Evolutionary conservation across 1,140 invertebrate genomes (phyloP), one percentile per base, ranked within the genome.

Genomic region (Anthonomus grandis): DNA sequence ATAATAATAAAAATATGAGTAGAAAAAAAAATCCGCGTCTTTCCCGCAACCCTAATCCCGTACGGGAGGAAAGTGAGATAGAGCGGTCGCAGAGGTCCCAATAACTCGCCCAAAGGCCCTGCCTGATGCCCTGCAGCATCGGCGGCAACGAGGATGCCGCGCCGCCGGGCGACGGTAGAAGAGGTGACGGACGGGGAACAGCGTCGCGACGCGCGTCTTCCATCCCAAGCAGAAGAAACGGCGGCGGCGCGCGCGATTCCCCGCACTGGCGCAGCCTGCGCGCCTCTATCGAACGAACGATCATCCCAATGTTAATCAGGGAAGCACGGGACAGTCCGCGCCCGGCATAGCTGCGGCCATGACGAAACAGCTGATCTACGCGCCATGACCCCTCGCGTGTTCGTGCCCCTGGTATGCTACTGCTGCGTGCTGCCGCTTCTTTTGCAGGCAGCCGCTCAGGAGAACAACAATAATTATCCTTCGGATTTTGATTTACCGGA

Each of bases 271-370:
- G 62, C 62, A 60, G 55, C 38, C 55, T 60, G 62, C 62, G 62
- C 57, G 57, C 44, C 46, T 36, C 19, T 59, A 60, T 60, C 58
- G 57, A 63, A 23, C 62, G 58, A 36, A 15, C n/a, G n/a, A n/a
- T n/a, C n/a, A n/a, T n/a, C n/a, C n/a, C n/a, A n/a, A n/a, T n/a
- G n/a, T 15, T n/a, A n/a, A n/a, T n/a, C n/a, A n/a, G n/a, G n/a
- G n/a, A n/a, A n/a, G n/a, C n/a, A n/a, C n/a, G 15, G 34, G 44
- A 9, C 64, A 72, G 70, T 72, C 70, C 69, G 70, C 67, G 67
- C 71, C 71, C 70, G 71, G 71, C 71, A 64, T 70, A 64, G 66
- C 67, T 65, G 66, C 61, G 68, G 67, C 68, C 66, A 71, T 71
- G 70, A 73, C 63, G 58, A 60, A 53, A 48, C 50, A 54, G 49